A percentile compares a stretch with the other conserved stretches of the same genome.
phyloP scores from a whole-genome alignment of 2,797 vertebrate species.

The Bovichtus variegatus region DNA sequence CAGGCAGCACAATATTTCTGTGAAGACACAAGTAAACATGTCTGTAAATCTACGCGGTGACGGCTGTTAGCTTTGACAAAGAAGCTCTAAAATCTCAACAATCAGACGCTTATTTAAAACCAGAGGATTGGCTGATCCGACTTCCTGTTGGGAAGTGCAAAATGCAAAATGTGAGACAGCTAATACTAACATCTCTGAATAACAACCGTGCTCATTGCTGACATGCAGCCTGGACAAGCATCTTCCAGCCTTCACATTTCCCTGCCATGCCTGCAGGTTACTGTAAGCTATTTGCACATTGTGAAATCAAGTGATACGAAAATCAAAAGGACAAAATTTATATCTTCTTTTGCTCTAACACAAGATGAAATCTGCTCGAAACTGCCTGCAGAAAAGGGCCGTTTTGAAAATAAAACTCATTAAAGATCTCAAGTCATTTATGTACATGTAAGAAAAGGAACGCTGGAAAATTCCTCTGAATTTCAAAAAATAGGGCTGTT shows the following conservation, averaged over 20 bases:
- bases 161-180: background rate
- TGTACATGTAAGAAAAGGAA: slow-evolving; percentile 38
- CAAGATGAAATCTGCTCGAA: slow-evolving; percentile 50
- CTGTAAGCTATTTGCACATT: slow-evolving; percentile 56
- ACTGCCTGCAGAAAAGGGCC: slow-evolving; percentile 57
- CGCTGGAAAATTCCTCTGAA: slow-evolving; percentile 26
- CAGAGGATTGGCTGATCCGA: background rate
- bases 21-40: background rate
- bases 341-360: slow-evolving; percentile 35
- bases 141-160: background rate
- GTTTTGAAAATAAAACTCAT: slow-evolving; percentile 64
- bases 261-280: slow-evolving; percentile 64
- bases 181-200: slow-evolving; percentile 26
- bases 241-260: slow-evolving; percentile 5
- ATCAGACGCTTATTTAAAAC: background rate
- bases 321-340: slow-evolving; percentile 56
- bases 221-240: slow-evolving; percentile 43
- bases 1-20: background rate
- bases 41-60: background rate
- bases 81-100: background rate
- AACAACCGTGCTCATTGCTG: slow-evolving; percentile 46
- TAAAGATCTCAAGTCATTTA: slow-evolving; percentile 51
- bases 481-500: slow-evolving; percentile 61
- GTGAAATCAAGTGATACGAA: slow-evolving; percentile 63
- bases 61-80: background rate